These are phyloP conservation scores for Cheilosia impressa DNA, from an alignment of 2,888 invertebrate species.

Conservation along the genomic window DNA sequence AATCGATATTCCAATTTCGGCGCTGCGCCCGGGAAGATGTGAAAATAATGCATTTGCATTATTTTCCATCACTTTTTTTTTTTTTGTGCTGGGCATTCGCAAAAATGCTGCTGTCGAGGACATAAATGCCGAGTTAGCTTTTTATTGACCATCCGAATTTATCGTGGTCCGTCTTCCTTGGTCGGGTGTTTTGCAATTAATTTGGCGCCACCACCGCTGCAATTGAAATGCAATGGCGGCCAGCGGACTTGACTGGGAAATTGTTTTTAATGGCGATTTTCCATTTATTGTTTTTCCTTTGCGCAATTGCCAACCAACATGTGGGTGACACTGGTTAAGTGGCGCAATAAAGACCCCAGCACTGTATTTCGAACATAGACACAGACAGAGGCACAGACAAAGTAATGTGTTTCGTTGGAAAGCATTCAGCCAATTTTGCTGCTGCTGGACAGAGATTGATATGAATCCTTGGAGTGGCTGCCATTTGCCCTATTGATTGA, in stretches of 20 bases:
- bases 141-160: slow-evolving; percentile 73
- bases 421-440: slow-evolving; percentile 27
- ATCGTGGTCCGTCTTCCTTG: slow-evolving; percentile 40
- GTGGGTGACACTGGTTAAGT: slow-evolving; percentile 63
- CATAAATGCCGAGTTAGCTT: slow-evolving; percentile 64
- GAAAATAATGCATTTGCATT: slow-evolving; percentile 51
- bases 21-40: slow-evolving; percentile 20
- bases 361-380: slow-evolving; percentile 2
- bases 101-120: slow-evolving; percentile 60
- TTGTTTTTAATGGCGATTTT: slow-evolving; percentile 56
- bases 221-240: slow-evolving; percentile 67
- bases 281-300: neutral
- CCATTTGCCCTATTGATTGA: slow-evolving; percentile 50
- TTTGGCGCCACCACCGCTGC: slow-evolving; percentile 59
- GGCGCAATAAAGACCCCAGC: slow-evolving; percentile 23
- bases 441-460: slow-evolving; percentile 47
- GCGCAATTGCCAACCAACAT: slow-evolving; percentile 18
- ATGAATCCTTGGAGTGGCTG: slow-evolving; percentile 31
- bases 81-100: slow-evolving; percentile 41
- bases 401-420: neutral
- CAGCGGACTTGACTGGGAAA: slow-evolving; percentile 38
- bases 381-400: slow-evolving; percentile 19
- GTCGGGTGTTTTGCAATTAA: slow-evolving; percentile 61
- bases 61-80: neutral
- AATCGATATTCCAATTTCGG: slow-evolving; percentile 30